Conservation (phyloP, 2,888 invertebrate genomes). For the Trichogramma evanescens region DNA sequence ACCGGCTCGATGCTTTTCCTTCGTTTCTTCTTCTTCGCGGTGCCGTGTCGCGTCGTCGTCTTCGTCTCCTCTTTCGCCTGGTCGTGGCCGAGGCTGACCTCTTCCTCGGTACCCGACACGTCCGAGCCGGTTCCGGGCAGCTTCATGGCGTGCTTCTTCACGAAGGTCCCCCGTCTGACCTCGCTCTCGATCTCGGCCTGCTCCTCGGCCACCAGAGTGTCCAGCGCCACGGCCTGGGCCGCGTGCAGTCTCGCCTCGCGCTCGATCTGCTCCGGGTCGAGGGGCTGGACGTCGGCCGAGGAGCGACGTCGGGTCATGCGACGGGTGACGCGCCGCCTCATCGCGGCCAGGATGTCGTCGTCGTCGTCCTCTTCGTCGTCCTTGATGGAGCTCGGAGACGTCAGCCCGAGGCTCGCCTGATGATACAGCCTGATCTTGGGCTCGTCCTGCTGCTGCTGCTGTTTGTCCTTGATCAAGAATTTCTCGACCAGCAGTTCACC, state of each 20-base stretch:
- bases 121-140: conserved; percentile 13
- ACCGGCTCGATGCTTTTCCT: conserved; percentile 26
- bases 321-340: conserved; percentile 37
- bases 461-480: conserved; percentile 60
- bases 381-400: conserved; percentile 9
- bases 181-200: conserved; percentile 42
- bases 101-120: conserved; percentile 17
- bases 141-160: conserved; percentile 21
- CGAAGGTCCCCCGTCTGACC: conserved; percentile 33
- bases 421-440: conserved; percentile 27
- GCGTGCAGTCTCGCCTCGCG: conserved; percentile 38
- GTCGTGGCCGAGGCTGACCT: conserved; percentile 23
- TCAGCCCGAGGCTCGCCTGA: conserved; percentile 26
- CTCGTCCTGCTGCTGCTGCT: conserved; percentile 43
- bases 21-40: conserved; percentile 31
- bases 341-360: conserved; percentile 30
- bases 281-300: conserved; percentile 35
- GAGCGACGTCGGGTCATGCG: conserved; percentile 40
- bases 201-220: conserved; percentile 42
- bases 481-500: conserved; percentile 73
- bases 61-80: conserved; percentile 30
- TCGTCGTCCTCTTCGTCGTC: conserved; percentile 18
- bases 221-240: conserved; percentile 41
- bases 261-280: conserved; percentile 38
- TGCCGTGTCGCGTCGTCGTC: conserved; percentile 26